Base-by-base conservation (phyloP, 1,140 invertebrate species). In the Campodea augens region DNA sequence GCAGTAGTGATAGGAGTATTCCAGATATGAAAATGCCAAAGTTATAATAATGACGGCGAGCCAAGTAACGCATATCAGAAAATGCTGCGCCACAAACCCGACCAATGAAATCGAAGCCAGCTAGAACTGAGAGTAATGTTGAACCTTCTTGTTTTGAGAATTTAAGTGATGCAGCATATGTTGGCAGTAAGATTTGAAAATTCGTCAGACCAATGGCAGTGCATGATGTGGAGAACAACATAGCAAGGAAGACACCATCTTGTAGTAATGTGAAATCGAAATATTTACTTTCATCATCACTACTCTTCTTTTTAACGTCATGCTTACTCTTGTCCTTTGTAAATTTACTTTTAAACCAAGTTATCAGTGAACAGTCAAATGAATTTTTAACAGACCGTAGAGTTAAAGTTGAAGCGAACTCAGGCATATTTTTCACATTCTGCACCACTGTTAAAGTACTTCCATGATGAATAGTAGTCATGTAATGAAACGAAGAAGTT, bases 161-260 rank as follows among this genome's bases (percentile, higher is more conserved):
- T 1, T 71, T 70, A 4, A 81, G 60, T 13, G 68, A 65, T 10
- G 71, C 57, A 1, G 80, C 81, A 57, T 84, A 86, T 0, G 73
- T 69, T 3, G 82, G 81, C 13, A 86, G 62, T 2, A 86, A 54
- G 40, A 86, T 83, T 0, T 84, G 76, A 47, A 86, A 84, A 57
- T 88, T 87, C 0, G 82, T 86, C 52, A 85, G 85, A 41, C 81
- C 82, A 37, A 87, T 80, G 2, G 81, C 83, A 49, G 79, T 82
- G 0, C 81, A 83, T 21, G 76, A 81, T 54, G 84, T 85, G 0
- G 81, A 85, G 49, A 85, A 75, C 15, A 86, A 57, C 40, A 87
- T 82, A 2, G 86, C 73, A 29, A 86, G 64, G 55, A 84, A 87
- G 24, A 84, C 70, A 0, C 80, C 78, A 57, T 86, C 80, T 57